Percentiles rank a stretch among this genome's conserved stretches.
Conservation (phyloP, 64 coral and sea anemone genomes). For the Platygyra sinensis region DNA sequence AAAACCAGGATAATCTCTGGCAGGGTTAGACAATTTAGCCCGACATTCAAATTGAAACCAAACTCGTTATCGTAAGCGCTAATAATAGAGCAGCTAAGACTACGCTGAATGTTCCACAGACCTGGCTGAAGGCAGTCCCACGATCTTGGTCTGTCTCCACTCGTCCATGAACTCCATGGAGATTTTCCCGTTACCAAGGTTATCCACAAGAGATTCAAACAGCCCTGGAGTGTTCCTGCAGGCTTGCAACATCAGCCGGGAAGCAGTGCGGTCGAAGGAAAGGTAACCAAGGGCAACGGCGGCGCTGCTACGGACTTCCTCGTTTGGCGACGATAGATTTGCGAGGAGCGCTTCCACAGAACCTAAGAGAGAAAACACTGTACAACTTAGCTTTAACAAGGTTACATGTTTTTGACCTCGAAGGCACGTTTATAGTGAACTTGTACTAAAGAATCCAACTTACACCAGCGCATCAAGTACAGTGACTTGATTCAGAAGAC, state of each 20-base stretch:
- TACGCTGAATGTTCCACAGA: not conserved
- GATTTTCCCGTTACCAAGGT: conserved; percentile 90
- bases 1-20: too few relatives aligned
- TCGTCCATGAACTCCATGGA: conserved; percentile 96
- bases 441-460: too few relatives aligned
- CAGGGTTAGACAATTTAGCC: too few relatives aligned
- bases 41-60: too few relatives aligned
- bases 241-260: conserved; percentile 85
- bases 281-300: conserved; percentile 97
- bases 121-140: conserved; percentile 95
- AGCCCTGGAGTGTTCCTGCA: conserved; percentile 96
- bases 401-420: too few relatives aligned
- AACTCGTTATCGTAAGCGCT: too few relatives aligned
- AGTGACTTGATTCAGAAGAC: too few relatives aligned
- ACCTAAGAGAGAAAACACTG: conserved; percentile 37
- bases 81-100: too few relatives aligned
- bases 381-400: not conserved
- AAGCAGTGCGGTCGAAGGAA: conserved; percentile 88
- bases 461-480: too few relatives aligned
- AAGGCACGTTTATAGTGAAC: too few relatives aligned
- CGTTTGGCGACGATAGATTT: conserved; percentile 76
- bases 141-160: conserved; percentile 80
- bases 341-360: conserved; percentile 80
- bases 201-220: conserved; percentile 60
- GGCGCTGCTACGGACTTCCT: conserved; percentile 87